Evolutionary conservation across 1,140 invertebrate genomes (phyloP), one percentile per base, ranked within the genome.

Genomic region (Caenorhabditis briggsae): DNA sequence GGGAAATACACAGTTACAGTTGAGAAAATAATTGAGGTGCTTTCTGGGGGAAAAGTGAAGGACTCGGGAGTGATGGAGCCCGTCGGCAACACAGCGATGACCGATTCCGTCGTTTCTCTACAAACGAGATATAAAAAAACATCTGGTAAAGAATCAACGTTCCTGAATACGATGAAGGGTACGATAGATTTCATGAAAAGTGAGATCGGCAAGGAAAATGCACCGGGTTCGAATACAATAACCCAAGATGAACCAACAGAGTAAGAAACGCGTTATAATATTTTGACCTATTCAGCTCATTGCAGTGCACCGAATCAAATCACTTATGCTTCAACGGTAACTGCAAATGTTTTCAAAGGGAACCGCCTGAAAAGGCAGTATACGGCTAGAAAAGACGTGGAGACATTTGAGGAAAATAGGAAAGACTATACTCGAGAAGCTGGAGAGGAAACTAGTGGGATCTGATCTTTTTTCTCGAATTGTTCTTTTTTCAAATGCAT

Each of bases 11-110:
- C 70, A 3, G 70, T 78, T 5, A 78, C 70, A 12, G 70, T 46
- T 48, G 70, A 78, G 53, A 78, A 20, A n/a, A 12, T 78, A n/a
- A 78, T 78, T 50, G 70, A 78, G 33, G 53, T 78, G 46, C 50
- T 46, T 20, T 46, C 46, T 5, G 70, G 70, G 23, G 70, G 70
- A 23, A 78, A 78, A 53, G 70, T 78, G 5, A 78, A 78, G 11
- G 46, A 78, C 23, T 48, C 70, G 5, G 70, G 70, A 78, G 46
- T 78, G 8, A n/a, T 50, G n/a, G 70, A 78, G n/a, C 70, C 70
- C 2, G 53, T n/a, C 33, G 43, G 18, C 64, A 48, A 78, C 2
- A 50, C 2, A 18, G 53, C 20, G 5, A 43, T 78, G 70, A 20
- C 70, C 1, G 70, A 78, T 14, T n/a, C 43, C 9, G 20, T 78